These are phyloP conservation scores for Ridgeia piscesae DNA, from an alignment of 1,140 invertebrate genomes.

Conservation along the genomic window DNA sequence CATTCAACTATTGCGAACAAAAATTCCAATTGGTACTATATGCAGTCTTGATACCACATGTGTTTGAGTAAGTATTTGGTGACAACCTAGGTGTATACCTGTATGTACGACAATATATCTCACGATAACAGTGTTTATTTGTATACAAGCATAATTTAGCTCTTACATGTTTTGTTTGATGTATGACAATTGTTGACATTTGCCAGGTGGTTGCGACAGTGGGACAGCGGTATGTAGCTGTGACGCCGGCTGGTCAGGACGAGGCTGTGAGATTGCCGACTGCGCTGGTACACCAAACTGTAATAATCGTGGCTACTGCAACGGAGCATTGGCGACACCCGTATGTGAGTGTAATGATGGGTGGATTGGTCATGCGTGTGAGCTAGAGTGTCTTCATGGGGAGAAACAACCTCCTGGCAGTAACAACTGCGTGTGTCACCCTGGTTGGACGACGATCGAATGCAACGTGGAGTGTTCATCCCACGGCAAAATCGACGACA, in stretches of 20 bases:
- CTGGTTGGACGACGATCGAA: slow-evolving; percentile 42
- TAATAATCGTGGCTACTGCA: slow-evolving; percentile 14
- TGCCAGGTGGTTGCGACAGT: slow-evolving; percentile 45
- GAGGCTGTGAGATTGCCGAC: slow-evolving; percentile 44
- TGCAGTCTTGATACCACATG: too few relatives aligned
- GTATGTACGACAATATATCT: too few relatives aligned
- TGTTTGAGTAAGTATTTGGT: too few relatives aligned
- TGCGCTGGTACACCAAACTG: slow-evolving; percentile 46
- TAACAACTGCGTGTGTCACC: slow-evolving; percentile 41
- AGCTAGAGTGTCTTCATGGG: slow-evolving; percentile 40
- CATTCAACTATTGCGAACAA: too few relatives aligned
- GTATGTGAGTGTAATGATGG: slow-evolving; percentile 30
- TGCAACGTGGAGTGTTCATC: slow-evolving; percentile 45
- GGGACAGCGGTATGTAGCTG: slow-evolving; percentile 39
- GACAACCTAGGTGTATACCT: too few relatives aligned
- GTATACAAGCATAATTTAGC: neutral
- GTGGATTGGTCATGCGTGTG: slow-evolving; percentile 38
- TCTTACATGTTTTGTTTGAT: neutral
- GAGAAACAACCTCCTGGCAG: slow-evolving; percentile 36
- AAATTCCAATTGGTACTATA: too few relatives aligned
- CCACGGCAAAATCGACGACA: slow-evolving; percentile 36
- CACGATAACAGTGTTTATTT: neutral
- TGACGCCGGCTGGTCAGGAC: slow-evolving; percentile 41
- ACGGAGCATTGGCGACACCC: slow-evolving; percentile 23
- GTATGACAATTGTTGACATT: neutral